These are phyloP conservation scores for Corythoichthys intestinalis DNA, from an alignment of 2,113 vertebrate species.

Conservation along the genomic window DNA sequence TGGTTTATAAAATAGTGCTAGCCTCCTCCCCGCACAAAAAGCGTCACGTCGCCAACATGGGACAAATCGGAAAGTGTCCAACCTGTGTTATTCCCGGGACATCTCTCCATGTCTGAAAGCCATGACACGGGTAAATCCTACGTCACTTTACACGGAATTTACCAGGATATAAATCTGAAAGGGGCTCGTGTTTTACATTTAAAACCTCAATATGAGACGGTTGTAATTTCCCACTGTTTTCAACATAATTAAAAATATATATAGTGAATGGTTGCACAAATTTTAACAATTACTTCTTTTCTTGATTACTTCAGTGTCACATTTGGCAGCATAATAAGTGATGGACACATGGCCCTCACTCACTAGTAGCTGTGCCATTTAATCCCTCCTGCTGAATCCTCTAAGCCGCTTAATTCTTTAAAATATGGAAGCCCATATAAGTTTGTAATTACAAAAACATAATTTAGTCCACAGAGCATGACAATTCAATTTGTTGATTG, in stretches of 20 bases:
- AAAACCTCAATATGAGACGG: neutral
- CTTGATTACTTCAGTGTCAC: neutral
- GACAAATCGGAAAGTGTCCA: too few relatives aligned
- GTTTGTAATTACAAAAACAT: slow-evolving; percentile 97
- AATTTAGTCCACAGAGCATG: slow-evolving; percentile 97
- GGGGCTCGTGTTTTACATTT: neutral
- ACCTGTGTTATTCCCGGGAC: too few relatives aligned
- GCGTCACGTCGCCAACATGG: too few relatives aligned
- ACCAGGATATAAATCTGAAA: too few relatives aligned
- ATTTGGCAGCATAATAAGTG: slow-evolving; percentile 7
- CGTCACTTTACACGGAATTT: too few relatives aligned
- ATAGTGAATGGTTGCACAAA: neutral
- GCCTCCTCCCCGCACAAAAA: too few relatives aligned
- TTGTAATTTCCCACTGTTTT: slow-evolving; percentile 51
- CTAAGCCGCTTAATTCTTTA: slow-evolving; percentile 86
- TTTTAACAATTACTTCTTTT: neutral
- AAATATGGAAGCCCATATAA: slow-evolving; percentile 81
- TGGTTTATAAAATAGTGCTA: too few relatives aligned
- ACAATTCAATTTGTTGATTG: slow-evolving; percentile 99
- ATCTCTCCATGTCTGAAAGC: too few relatives aligned
- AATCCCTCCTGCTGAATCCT: slow-evolving; percentile 82
- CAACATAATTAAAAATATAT: slow-evolving; percentile 10
- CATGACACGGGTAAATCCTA: too few relatives aligned
- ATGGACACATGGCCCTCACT: slow-evolving; percentile 25
- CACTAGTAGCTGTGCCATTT: slow-evolving; percentile 63